These are phyloP conservation scores for Aphelinus certus DNA, from an alignment of 1,140 invertebrate genomes.

Conservation along the genomic window DNA sequence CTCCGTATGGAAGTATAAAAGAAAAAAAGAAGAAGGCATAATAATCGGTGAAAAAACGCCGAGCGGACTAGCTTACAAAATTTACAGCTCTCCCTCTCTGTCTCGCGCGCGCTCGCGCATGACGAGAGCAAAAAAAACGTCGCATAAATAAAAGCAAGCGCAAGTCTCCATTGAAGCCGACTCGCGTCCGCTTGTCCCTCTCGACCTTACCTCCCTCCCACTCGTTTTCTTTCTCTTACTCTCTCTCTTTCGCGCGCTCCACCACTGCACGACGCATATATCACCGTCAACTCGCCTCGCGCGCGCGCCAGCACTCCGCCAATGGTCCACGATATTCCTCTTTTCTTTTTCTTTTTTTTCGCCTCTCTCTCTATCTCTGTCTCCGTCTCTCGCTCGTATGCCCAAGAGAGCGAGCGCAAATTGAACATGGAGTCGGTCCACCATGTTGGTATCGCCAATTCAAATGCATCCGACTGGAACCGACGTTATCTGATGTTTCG, in stretches of 20 bases:
- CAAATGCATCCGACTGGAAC: background rate
- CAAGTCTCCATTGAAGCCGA: slow-evolving; percentile 7
- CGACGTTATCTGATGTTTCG: background rate
- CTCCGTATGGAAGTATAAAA: too few species aligned
- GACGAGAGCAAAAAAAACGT: too few species aligned
- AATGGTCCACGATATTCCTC: slow-evolving; percentile 2
- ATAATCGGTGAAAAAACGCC: too few species aligned
- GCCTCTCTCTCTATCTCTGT: too few species aligned
- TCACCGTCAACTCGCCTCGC: slow-evolving; percentile 55
- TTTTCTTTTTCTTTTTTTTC: background rate
- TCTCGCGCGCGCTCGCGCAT: too few species aligned
- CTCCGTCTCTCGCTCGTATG: slow-evolving; percentile 35
- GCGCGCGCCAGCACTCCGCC: slow-evolving; percentile 8
- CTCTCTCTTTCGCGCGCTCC: background rate
- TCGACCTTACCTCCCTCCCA: background rate
- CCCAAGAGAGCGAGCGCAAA: slow-evolving; percentile 32
- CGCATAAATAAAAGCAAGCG: background rate
- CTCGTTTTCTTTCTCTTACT: background rate
- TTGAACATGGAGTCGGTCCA: slow-evolving; percentile 45
- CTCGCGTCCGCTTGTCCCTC: background rate
- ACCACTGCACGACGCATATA: slow-evolving; percentile 49
- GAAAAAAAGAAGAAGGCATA: too few species aligned
- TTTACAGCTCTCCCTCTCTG: too few species aligned
- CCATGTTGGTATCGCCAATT: slow-evolving; percentile 50
- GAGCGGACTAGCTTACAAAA: too few species aligned